phyloP scores from a whole-genome alignment of 2,797 vertebrate genomes.

The Buceros bicornis region DNA sequence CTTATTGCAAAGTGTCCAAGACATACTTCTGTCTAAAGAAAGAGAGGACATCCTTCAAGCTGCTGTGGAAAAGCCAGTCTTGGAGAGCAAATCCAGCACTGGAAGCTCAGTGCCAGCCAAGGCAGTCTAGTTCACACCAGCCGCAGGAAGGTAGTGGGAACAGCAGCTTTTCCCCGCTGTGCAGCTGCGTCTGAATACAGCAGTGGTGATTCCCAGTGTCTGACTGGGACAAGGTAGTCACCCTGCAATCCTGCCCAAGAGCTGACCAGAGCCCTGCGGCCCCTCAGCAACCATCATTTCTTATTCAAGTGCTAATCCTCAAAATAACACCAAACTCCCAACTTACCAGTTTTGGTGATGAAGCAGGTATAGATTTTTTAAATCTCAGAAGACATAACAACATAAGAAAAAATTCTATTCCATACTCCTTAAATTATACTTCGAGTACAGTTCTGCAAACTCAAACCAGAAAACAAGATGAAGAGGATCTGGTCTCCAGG shows the following conservation, averaged over 20 bases:
- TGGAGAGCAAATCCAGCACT: neutral
- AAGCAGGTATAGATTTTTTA: neutral
- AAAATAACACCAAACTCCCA: neutral
- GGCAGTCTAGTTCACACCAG: neutral
- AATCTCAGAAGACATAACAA: neutral
- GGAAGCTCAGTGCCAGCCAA: neutral
- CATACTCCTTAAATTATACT: neutral
- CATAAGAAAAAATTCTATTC: neutral
- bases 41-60: neutral
- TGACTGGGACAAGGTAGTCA: neutral
- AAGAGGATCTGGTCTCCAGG: neutral
- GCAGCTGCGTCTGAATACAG: rapidly evolving
- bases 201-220: rapidly evolving
- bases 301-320: neutral
- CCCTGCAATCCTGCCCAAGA: neutral
- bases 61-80: neutral
- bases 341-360: neutral
- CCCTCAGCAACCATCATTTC: neutral
- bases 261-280: neutral
- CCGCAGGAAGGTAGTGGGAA: neutral
- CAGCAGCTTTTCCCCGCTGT: neutral
- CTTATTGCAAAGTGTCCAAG: neutral
- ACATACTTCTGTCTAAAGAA: neutral
- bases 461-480: neutral
- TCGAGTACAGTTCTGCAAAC: neutral